Base-by-base conservation (phyloP, 1,140 invertebrate species). In the Lerema accius region DNA sequence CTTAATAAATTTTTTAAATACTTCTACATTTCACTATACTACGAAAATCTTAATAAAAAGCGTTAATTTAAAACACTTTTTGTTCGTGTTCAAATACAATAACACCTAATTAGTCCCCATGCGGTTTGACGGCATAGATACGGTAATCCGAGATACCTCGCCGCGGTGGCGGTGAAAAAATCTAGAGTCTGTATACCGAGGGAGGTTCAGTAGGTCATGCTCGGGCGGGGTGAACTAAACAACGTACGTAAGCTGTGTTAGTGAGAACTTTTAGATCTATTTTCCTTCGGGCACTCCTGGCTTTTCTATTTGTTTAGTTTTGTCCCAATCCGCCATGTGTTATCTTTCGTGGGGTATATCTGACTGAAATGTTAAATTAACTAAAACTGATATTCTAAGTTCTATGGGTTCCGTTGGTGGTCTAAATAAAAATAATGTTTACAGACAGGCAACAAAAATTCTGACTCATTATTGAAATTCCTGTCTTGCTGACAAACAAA, bases 71-170 rank as follows among this genome's bases (percentile, higher is more conserved):
- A 37, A 37, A 37, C 0, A 11, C 35, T 11, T 37, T 37, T 37
- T 37, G 4, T 37, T 37, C 35, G 35, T 37, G 35, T 37, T 37
- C n/a, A 37, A 37, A 37, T 37, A 37, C 35, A 37, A 37, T 37
- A 37, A 37, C 35, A 37, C 35, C n/a, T 37, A 37, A 37, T 37
- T 37, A 37, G n/a, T 37, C 35, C 35, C 35, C 2, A 3, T 11
- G 35, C 35, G 35, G 35, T 37, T 37, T n/a, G 35, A 11, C n/a
- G 35, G 35, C 35, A 11, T 37, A 37, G 10, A 37, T 37, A 37
- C 35, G 4, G 35, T 37, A 37, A 37, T 37, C 35, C 35, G 35
- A 37, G 35, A 37, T 2, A 11, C 35, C n/a, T 37, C 35, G n/a
- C 10, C 35, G 7, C n/a, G 4, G 28, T 32, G 28, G 4, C 28